A percentile compares a stretch with the other conserved stretches of the same genome.
These are phyloP conservation scores for Strix aluco DNA, from an alignment of 2,113 vertebrate species.

Conservation along the genomic window DNA sequence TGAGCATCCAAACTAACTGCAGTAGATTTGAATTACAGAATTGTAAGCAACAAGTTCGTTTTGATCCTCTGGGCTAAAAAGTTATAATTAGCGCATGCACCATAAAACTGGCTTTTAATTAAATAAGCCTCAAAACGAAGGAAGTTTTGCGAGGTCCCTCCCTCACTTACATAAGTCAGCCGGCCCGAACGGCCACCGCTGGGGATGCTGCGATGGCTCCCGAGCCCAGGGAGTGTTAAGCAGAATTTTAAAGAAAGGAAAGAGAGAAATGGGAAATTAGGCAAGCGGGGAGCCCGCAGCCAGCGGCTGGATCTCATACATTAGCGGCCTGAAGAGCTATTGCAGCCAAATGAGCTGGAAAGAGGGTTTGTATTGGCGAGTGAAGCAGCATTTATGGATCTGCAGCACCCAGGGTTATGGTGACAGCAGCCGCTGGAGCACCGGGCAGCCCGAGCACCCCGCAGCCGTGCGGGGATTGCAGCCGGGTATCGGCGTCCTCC, in stretches of 20 bases:
- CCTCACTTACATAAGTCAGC: not conserved
- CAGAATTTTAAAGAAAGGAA: not conserved
- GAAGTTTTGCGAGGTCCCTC: not conserved
- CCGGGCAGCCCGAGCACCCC: not conserved
- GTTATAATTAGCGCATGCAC: conserved; percentile 39
- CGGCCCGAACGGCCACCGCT: accelerated
- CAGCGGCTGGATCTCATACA: accelerated
- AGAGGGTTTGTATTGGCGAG: not conserved
- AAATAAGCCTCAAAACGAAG: conserved; percentile 12
- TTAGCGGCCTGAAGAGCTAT: not conserved
- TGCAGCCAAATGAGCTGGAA: accelerated
- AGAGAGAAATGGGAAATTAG: not conserved
- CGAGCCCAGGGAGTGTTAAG: accelerated
- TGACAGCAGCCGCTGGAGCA: not conserved
- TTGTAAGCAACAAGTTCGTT: conserved; percentile 39
- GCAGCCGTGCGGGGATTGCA: accelerated
- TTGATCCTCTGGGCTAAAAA: conserved; percentile 45
- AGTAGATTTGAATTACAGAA: not conserved
- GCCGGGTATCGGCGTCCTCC: not conserved
- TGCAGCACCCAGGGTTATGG: not conserved
- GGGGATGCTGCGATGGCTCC: not conserved
- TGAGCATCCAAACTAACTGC: conserved; percentile 2
- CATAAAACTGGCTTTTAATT: conserved; percentile 68
- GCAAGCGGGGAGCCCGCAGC: not conserved
- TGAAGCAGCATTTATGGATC: not conserved